phyloP scores from a whole-genome alignment of 2,888 invertebrate species.

The Drosophila monieri region DNA sequence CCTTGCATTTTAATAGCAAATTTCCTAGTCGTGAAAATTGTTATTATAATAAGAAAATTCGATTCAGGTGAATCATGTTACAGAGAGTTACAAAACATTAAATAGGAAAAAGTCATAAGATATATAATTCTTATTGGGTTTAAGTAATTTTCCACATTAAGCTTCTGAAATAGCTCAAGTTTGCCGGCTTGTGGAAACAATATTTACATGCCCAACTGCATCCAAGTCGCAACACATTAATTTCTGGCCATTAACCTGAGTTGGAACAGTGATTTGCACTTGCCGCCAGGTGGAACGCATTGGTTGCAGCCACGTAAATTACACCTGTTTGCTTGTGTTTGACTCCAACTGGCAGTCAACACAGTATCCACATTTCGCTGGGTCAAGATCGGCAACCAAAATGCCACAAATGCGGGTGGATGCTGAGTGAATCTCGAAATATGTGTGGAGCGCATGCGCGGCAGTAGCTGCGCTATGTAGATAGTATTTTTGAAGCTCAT shows the following conservation, averaged over 20 bases:
- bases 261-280: conserved; percentile 3
- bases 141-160: not conserved
- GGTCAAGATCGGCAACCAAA: conserved; percentile 64
- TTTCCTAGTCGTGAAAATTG: not conserved
- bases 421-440: conserved; percentile 7
- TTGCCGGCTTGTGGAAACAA: conserved; percentile 3
- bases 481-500: not conserved
- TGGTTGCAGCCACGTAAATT: conserved; percentile 3
- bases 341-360: conserved; percentile 14
- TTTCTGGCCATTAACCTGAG: conserved; percentile 10
- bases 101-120: not conserved
- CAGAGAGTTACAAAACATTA: too few species aligned
- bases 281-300: conserved; percentile 21
- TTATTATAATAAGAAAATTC: not conserved
- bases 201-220: conserved; percentile 1
- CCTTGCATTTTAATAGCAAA: not conserved
- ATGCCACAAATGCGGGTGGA: conserved; percentile 43
- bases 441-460: conserved; percentile 31
- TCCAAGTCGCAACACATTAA: conserved; percentile 4
- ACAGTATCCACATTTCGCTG: conserved; percentile 67
- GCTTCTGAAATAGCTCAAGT: not conserved
- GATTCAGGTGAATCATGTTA: not conserved
- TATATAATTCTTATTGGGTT: not conserved
- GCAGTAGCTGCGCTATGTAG: not conserved
- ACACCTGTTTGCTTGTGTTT: conserved; percentile 7